Percentiles rank a stretch among this genome's conserved stretches.
These are phyloP conservation scores for Zenarchopterus dispar DNA, from an alignment of 2,797 vertebrate genomes.

Conservation along the genomic window DNA sequence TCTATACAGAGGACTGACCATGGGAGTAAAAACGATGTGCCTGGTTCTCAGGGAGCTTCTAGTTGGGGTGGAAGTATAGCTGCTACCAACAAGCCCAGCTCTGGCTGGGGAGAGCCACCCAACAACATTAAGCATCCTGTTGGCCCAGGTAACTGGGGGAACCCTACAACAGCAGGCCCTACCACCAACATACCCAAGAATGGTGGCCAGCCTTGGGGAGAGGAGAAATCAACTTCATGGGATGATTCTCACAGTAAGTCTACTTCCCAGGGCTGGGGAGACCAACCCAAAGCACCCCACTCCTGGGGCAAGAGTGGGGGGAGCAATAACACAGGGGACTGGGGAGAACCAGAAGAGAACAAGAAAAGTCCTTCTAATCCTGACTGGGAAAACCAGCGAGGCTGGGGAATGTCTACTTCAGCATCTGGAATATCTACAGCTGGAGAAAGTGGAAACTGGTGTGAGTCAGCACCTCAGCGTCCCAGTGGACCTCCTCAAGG, in stretches of 20 bases:
- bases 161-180: conserved; percentile 85
- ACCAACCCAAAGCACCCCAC: conserved; percentile 89
- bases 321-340: conserved; percentile 86
- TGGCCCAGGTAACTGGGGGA: conserved; percentile 91
- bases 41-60: conserved; percentile 89
- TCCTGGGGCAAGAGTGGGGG: conserved; percentile 85
- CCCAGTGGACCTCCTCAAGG: conserved; percentile 86
- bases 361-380: conserved; percentile 88
- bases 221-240: conserved; percentile 90
- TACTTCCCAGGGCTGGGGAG: conserved; percentile 89
- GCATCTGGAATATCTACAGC: conserved; percentile 77
- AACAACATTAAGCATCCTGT: conserved; percentile 85
- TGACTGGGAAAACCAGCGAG: conserved; percentile 86
- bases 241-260: conserved; percentile 88
- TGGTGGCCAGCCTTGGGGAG: conserved; percentile 89
- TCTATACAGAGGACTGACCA: conserved; percentile 88
- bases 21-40: conserved; percentile 91
- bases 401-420: conserved; percentile 73
- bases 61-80: conserved; percentile 87
- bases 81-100: conserved; percentile 77
- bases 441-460: conserved; percentile 83
- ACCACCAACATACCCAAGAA: conserved; percentile 83
- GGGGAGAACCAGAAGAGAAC: conserved; percentile 89
- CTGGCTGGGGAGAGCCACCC: conserved; percentile 90
- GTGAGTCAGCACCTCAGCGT: conserved; percentile 85